These are phyloP conservation scores for Bedellia somnulentella DNA, from an alignment of 2,888 invertebrate species.

Conservation along the genomic window DNA sequence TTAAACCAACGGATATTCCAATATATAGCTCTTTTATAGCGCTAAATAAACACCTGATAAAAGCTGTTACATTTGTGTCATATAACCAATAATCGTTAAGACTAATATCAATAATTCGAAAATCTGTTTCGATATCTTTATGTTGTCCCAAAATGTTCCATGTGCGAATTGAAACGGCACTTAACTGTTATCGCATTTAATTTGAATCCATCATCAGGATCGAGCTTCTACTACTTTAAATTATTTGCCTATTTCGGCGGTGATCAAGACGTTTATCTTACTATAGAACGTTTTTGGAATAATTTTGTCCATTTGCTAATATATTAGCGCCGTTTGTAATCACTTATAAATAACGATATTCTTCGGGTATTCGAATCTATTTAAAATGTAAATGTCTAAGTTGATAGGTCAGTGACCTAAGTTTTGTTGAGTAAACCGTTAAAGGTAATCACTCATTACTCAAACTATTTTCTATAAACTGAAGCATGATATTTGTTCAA, in stretches of 20 bases:
- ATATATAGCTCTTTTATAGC: slow-evolving; percentile 21
- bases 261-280: slow-evolving; percentile 1
- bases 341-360: background rate
- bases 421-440: slow-evolving; percentile 38
- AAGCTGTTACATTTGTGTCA: slow-evolving; percentile 8
- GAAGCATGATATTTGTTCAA: slow-evolving; percentile 48
- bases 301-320: background rate
- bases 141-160: background rate
- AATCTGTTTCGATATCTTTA: slow-evolving; percentile 1
- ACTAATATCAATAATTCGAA: slow-evolving; percentile 1
- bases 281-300: slow-evolving; percentile 1
- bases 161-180: slow-evolving; percentile 1
- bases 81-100: slow-evolving; percentile 6
- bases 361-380: background rate
- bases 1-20: slow-evolving; percentile 18
- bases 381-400: slow-evolving; percentile 26
- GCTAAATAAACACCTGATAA: slow-evolving; percentile 29
- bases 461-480: slow-evolving; percentile 40
- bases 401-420: slow-evolving; percentile 28
- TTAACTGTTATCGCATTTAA: background rate
- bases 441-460: slow-evolving; percentile 53
- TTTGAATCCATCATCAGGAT: too few relatives aligned
- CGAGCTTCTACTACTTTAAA: too few relatives aligned
- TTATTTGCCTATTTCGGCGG: background rate
- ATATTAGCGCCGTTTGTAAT: too few relatives aligned